Percentiles rank a stretch among this genome's conserved stretches.
Evolutionary conservation across 1,140 invertebrate species (phyloP).

Genomic region (Zaprionus nigranus): DNA sequence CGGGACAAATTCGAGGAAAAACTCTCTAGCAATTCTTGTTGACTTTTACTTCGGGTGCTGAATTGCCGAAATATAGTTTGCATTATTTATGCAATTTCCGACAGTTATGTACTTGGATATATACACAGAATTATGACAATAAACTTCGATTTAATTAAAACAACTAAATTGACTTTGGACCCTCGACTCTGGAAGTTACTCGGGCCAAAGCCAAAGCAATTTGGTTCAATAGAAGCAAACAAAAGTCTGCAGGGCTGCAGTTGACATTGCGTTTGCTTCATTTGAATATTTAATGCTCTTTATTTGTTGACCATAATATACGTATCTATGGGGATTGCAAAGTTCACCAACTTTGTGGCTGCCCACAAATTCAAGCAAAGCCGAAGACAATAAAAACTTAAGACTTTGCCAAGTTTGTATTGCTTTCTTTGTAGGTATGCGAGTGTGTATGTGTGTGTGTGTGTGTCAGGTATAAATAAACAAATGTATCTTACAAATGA

Average conservation of each 20-base stretch:
- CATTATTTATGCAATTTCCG: conserved; percentile 35
- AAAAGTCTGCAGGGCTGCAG: conserved; percentile 26
- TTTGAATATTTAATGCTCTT: conserved; percentile 58
- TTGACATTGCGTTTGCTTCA: conserved; percentile 57
- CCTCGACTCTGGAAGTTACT: conserved; percentile 1
- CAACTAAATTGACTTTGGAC: conserved; percentile 33
- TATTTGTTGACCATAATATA: conserved; percentile 37
- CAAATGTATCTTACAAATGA: neutral
- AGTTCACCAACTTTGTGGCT: conserved; percentile 35
- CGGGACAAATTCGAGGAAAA: neutral
- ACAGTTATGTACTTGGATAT: conserved; percentile 25
- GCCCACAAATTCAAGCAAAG: conserved; percentile 8
- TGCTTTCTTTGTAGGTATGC: neutral
- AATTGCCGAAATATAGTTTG: conserved; percentile 5
- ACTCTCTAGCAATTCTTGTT: conserved; percentile 22
- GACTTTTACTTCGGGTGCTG: conserved; percentile 34
- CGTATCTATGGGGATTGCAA: conserved; percentile 30
- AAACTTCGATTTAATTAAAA: conserved; percentile 52
- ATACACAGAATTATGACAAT: conserved; percentile 28
- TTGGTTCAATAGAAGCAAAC: conserved; percentile 8
- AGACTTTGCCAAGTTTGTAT: conserved; percentile 4
- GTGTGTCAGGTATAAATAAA: conserved; percentile 8
- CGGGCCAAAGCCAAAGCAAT: neutral
- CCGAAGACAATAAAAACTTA: conserved; percentile 39
- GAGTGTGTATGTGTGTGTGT: neutral